These are phyloP conservation scores for Numenius arquata DNA, from an alignment of 2,113 vertebrate species.

Conservation along the genomic window DNA sequence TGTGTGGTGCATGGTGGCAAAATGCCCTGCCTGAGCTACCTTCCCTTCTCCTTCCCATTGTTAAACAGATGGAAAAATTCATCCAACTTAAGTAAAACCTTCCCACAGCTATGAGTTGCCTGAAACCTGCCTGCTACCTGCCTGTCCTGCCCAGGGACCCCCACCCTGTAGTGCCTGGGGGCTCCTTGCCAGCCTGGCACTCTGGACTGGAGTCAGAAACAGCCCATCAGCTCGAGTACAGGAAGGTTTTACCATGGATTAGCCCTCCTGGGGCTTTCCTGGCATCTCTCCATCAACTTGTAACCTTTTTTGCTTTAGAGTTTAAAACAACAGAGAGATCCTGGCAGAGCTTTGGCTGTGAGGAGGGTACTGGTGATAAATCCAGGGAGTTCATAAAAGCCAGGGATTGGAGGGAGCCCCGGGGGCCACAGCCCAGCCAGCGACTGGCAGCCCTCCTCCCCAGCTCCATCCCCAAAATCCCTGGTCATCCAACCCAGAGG, in stretches of 20 bases:
- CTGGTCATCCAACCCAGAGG: not conserved
- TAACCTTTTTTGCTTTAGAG: not conserved
- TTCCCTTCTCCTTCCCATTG: not conserved
- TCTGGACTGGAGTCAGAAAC: not conserved
- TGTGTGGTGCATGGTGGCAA: fast-evolving
- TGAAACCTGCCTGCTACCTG: not conserved
- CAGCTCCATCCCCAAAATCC: not conserved
- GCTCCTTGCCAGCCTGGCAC: not conserved
- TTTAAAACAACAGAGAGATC: not conserved
- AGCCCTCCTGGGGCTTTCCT: not conserved
- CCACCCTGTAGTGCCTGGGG: not conserved
- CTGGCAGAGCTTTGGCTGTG: not conserved
- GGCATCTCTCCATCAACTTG: not conserved
- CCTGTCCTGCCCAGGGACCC: not conserved
- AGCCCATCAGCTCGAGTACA: not conserved
- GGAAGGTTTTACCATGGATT: not conserved
- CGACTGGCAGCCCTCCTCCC: not conserved
- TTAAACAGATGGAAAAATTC: not conserved
- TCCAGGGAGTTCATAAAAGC: not conserved
- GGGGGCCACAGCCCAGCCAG: not conserved
- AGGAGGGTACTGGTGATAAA: not conserved
- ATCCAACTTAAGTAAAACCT: not conserved
- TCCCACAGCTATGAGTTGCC: not conserved
- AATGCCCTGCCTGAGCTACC: not conserved
- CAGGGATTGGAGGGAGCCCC: not conserved